Evolutionary conservation across 35 echinoderm and acorn worm genomes (phyloP), one percentile per base, ranked within the genome.

Genomic region (Ophioderma brevispina): DNA sequence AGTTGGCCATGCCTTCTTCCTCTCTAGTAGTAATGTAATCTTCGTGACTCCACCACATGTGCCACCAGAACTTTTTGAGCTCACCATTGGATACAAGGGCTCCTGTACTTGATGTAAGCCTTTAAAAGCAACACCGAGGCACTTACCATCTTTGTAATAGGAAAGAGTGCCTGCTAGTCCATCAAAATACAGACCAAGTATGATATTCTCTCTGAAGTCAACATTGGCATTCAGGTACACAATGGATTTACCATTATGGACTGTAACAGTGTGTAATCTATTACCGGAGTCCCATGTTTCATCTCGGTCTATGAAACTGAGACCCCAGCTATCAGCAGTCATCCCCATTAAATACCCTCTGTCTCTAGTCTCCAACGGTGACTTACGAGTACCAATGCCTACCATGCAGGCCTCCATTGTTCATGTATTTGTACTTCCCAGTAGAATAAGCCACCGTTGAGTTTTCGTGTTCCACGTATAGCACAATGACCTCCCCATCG

Each of bases 141-240:
- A 52, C 21, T 52, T 52, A 52, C 46, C 46, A 52, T 52, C 46
- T 21, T 52, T 52, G 46, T 52, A 52, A 52, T 52, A 52, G 8
- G 46, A 52, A 8, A 52, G 21, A 11, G 46, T 52, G 46, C 46
- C 46, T 52, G 46, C 8, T 52, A 52, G 8, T 11, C 46, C 46
- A 52, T 52, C 46, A 52, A 52, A 52, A 11, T 11, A 52, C 46
- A 52, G 46, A 52, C 46, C 46, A 33, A 98, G 40, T 1, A 59
- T 85, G 35, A 92, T 90, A 70, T 94, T 89, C 32, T 94, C 89
- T 32, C 36, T 39, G 78, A 98, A 98, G n/a, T n/a, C n/a, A n/a
- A n/a, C n/a, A n/a, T n/a, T n/a, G 18, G 96, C 92, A 5, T 85
- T 56, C 31, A 89, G 92, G 89, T 92, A 98, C 33, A 82, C 85